Conservation (phyloP, 2,797 vertebrate genomes). For the Pampus argenteus region DNA sequence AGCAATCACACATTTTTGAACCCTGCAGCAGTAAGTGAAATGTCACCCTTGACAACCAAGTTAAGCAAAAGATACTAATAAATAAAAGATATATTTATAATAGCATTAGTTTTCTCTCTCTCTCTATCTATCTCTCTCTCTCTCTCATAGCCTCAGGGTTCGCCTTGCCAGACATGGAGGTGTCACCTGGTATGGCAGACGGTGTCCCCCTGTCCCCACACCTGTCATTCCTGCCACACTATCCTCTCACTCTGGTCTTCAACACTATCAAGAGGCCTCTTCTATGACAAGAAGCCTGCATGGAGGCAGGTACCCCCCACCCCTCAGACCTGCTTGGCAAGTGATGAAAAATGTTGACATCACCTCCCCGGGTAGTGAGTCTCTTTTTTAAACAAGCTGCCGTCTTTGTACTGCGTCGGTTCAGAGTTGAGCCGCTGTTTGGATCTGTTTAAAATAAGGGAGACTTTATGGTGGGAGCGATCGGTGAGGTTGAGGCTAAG, state of each 20-base stretch:
- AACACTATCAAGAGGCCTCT: constrained; percentile 23
- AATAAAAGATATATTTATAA: background rate
- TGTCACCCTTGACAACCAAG: constrained; percentile 4
- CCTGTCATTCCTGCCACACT: constrained; percentile 57
- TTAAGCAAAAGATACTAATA: background rate
- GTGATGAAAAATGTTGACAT: constrained; percentile 35
- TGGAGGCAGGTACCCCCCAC: background rate
- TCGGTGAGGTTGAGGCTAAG: too few species aligned
- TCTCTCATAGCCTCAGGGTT: constrained; percentile 29
- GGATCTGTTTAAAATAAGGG: constrained; percentile 25
- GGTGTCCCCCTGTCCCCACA: constrained; percentile 45
- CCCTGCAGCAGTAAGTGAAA: background rate
- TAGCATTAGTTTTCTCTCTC: background rate
- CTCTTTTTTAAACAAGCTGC: constrained; percentile 9
- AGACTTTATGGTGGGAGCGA: constrained; percentile 33
- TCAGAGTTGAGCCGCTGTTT: constrained; percentile 4
- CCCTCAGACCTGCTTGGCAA: constrained; percentile 27
- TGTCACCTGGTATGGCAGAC: constrained; percentile 65
- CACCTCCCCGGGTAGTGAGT: constrained; percentile 1
- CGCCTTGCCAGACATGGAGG: constrained; percentile 49
- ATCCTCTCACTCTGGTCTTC: constrained; percentile 47
- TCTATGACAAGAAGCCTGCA: constrained; percentile 42
- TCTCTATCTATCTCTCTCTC: constrained; percentile 3
- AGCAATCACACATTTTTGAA: constrained; percentile 20
- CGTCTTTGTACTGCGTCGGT: constrained; percentile 9